Conservation (phyloP, 2,113 vertebrate genomes). For the Myotis davidii region DNA sequence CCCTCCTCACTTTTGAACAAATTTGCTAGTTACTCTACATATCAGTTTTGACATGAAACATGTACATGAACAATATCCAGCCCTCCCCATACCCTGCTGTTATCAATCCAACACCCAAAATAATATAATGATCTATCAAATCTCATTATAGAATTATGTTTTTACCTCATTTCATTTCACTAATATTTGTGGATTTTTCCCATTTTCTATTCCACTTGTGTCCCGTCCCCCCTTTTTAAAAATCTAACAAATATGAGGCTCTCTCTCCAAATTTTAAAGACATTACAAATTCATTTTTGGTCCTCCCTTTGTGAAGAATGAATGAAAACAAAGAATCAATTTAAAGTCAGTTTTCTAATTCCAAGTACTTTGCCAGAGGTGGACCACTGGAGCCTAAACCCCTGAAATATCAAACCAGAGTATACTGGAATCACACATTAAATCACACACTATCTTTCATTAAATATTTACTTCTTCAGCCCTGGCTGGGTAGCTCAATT, state of each 20-base stretch:
- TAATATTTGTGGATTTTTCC: background rate
- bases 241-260: background rate
- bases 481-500: background rate
- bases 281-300: background rate
- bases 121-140: background rate
- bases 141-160: background rate
- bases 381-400: background rate
- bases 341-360: slow-evolving; percentile 27
- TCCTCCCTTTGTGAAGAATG: background rate
- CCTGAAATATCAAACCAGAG: background rate
- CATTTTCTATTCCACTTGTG: slow-evolving; percentile 3
- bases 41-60: slow-evolving; percentile 37
- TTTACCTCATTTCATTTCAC: background rate
- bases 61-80: background rate
- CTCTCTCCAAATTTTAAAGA: background rate
- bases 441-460: background rate
- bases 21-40: background rate
- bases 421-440: background rate
- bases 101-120: background rate
- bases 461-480: background rate
- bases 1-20: background rate
- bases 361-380: background rate
- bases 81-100: background rate
- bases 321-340: background rate
- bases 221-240: background rate